Evolutionary conservation across 1,140 invertebrate genomes (phyloP).

Genomic region (Apolygus lucorum): DNA sequence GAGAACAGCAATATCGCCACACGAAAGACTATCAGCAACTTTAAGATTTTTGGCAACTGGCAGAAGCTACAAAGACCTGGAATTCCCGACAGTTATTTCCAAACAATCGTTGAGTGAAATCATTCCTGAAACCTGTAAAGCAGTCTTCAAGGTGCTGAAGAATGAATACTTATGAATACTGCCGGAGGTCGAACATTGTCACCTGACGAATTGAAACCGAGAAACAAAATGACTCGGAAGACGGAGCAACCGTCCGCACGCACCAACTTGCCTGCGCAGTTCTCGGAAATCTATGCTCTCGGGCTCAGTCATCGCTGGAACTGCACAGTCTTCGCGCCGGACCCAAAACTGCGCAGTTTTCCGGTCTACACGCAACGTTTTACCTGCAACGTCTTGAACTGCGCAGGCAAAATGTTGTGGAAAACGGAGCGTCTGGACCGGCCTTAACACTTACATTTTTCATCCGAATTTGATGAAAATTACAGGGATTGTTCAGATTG

Average conservation of each 20-base stretch:
- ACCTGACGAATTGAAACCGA: slow-evolving; percentile 7
- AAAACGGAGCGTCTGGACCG: slow-evolving; percentile 22
- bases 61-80: slow-evolving; percentile 35
- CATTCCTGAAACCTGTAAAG: too few relatives aligned
- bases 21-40: slow-evolving; percentile 38
- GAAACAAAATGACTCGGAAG: slow-evolving; percentile 14
- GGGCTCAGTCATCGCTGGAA: slow-evolving; percentile 19
- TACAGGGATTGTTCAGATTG: too few relatives aligned
- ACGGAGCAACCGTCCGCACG: slow-evolving; percentile 17
- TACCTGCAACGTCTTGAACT: background rate
- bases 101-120: too few relatives aligned
- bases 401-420: slow-evolving; percentile 3
- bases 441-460: too few relatives aligned
- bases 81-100: too few relatives aligned
- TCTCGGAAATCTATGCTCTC: slow-evolving; percentile 4
- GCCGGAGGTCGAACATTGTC: slow-evolving; percentile 15
- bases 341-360: slow-evolving; percentile 7
- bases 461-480: too few relatives aligned
- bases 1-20: slow-evolving; percentile 37
- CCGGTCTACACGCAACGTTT: slow-evolving; percentile 3
- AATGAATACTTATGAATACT: too few relatives aligned
- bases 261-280: slow-evolving; percentile 14
- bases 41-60: slow-evolving; percentile 38
- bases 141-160: too few relatives aligned
- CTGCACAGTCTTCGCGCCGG: slow-evolving; percentile 11